Evolutionary conservation across 2,797 vertebrate genomes (phyloP).

Genomic region (Nyctibius grandis): DNA sequence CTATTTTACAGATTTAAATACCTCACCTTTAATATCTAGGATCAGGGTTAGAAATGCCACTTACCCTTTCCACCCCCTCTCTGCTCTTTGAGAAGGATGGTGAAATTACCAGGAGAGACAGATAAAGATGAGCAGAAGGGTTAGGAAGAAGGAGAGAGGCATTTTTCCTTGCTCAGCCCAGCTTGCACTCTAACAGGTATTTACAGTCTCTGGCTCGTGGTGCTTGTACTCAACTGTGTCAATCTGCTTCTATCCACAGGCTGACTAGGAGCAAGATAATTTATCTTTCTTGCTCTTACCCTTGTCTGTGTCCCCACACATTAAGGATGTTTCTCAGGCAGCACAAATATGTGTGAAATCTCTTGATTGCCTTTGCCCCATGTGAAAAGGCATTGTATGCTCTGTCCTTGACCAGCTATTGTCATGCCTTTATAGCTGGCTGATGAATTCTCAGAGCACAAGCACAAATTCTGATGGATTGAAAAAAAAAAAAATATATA

Average conservation of each 20-base stretch:
- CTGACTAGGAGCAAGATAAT: slow-evolving; percentile 66
- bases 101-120: slow-evolving; percentile 38
- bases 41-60: not conserved
- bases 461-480: slow-evolving; percentile 11
- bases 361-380: slow-evolving; percentile 66
- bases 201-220: slow-evolving; percentile 57
- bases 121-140: slow-evolving; percentile 38
- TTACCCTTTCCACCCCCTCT: slow-evolving; percentile 13
- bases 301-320: slow-evolving; percentile 62
- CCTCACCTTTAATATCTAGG: not conserved
- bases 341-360: slow-evolving; percentile 71
- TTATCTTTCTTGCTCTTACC: slow-evolving; percentile 70
- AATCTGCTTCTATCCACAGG: slow-evolving; percentile 69
- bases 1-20: slow-evolving; percentile 27
- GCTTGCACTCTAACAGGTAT: slow-evolving; percentile 62
- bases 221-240: slow-evolving; percentile 65
- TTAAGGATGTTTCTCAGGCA: slow-evolving; percentile 70
- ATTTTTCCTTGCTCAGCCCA: slow-evolving; percentile 52
- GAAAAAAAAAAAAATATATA: not conserved
- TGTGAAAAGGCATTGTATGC: slow-evolving; percentile 47
- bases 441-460: slow-evolving; percentile 35
- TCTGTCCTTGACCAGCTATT: slow-evolving; percentile 65
- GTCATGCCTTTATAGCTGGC: slow-evolving; percentile 46
- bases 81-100: slow-evolving; percentile 1
- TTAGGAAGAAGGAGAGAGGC: not conserved